A percentile compares a stretch with the other conserved stretches of the same genome.
Conservation (phyloP, 1,140 invertebrate species). For the roundworm (Caenorhabditis elegans) region DNA sequence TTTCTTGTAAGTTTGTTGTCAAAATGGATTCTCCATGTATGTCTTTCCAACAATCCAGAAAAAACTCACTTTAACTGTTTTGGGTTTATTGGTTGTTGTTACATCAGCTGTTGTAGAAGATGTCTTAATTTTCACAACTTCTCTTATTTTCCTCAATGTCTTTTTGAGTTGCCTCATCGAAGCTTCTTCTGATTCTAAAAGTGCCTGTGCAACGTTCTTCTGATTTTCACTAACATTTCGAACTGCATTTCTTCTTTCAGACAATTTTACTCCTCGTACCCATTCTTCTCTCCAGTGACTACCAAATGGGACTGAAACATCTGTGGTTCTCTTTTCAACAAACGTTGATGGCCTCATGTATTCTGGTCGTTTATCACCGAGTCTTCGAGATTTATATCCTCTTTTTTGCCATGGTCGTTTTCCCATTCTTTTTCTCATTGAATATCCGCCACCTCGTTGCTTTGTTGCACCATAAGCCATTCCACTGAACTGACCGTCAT, state of each 20-base stretch:
- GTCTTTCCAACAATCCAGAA: not conserved
- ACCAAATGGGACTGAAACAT: not conserved
- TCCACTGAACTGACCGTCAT: slow-evolving; percentile 13
- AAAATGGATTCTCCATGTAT: too few relatives aligned
- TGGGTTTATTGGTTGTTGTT: not conserved
- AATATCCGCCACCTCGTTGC: not conserved
- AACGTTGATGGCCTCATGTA: slow-evolving; percentile 19
- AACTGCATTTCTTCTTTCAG: not conserved
- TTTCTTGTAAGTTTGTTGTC: too few relatives aligned
- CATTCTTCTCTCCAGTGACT: slow-evolving; percentile 2
- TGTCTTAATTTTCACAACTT: not conserved
- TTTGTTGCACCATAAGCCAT: slow-evolving; percentile 2
- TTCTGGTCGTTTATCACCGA: not conserved
- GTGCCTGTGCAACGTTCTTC: not conserved
- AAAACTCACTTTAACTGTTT: not conserved
- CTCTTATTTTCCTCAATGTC: slow-evolving; percentile 1
- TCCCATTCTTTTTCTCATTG: not conserved
- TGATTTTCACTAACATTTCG: not conserved
- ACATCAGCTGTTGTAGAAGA: not conserved
- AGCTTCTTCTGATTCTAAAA: slow-evolving; percentile 4
- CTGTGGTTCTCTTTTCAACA: not conserved
- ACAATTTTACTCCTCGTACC: not conserved
- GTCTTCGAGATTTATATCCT: not conserved
- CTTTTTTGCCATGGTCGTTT: not conserved
- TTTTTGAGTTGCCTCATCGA: slow-evolving; percentile 1